Base-by-base conservation (phyloP, 2,797 vertebrate genomes). In the Epinephelus awoara region DNA sequence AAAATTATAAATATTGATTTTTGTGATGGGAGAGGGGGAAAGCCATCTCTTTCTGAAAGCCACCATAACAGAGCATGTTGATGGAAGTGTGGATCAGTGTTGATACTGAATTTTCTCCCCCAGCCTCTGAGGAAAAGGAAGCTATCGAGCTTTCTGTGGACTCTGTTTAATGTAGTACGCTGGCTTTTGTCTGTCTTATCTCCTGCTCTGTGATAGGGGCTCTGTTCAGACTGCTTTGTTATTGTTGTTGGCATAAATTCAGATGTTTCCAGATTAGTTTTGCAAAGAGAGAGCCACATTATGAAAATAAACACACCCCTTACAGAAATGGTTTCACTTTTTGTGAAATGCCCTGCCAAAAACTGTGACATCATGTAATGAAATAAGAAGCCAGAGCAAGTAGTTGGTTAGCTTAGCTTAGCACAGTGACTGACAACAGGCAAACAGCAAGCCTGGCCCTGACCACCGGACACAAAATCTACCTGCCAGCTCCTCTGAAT, bases 1-100 rank as follows among this genome's bases (percentile, higher is more conserved):
- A 93, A 91, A 95, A 95, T 95, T 94, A 94, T 95, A 93, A 93
- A 94, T 94, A 95, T 96, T 93, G 94, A 95, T 91, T 90, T 92
- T 94, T 88, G 82, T 85, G 91, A 92, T 91, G 87, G 83, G 84
- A 85, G 71, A 63, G 54, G 66, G 75, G 72, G 64, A 65, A 69
- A 71, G 78, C 49, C 80, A 73, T 82, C 42, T 75, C 27, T 70
- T n/a, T 64, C 19, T 46, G 11, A 59, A 73, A 82, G 72, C 62
- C 59, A 47, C 64, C 68, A 85, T 88, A 90, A 87, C 85, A 82
- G 73, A 81, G 82, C 75, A 61, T 54, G 49, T 21, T 88, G 88
- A 88, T 84, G 72, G 87, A 91, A 88, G 75, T 80, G 80, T 83
- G 85, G 80, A 80, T 88, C 83, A 84, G 79, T 42, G 27, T 34